A percentile compares a stretch with the other conserved stretches of the same genome.
Evolutionary conservation across 2,888 invertebrate genomes (phyloP).

Genomic region (Xylocampa areola): DNA sequence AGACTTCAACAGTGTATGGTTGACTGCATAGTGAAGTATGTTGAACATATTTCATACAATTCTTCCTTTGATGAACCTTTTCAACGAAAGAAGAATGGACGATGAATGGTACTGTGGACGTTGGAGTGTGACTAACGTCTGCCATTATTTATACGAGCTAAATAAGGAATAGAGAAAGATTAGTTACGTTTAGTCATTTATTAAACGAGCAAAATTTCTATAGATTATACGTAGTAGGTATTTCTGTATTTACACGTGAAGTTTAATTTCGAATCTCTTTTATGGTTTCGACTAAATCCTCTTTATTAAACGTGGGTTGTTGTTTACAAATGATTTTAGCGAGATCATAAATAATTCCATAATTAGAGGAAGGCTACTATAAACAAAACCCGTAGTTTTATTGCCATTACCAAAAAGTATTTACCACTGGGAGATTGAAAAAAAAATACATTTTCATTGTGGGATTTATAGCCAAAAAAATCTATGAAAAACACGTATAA

Average conservation of each 20-base stretch:
- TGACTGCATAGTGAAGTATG: too few relatives aligned
- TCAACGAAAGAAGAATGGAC: neutral
- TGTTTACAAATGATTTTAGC: neutral
- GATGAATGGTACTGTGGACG: neutral
- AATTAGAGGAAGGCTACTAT: neutral
- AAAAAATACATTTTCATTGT: conserved; percentile 29
- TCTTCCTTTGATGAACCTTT: too few relatives aligned
- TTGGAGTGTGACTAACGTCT: conserved; percentile 2
- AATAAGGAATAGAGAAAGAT: neutral
- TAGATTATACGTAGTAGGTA: too few relatives aligned
- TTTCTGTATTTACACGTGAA: too few relatives aligned
- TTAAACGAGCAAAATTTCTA: too few relatives aligned
- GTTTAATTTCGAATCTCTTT: too few relatives aligned
- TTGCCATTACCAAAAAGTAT: conserved; percentile 14
- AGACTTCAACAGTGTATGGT: too few relatives aligned
- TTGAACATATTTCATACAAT: too few relatives aligned
- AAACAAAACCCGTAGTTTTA: conserved; percentile 11
- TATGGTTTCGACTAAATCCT: too few relatives aligned
- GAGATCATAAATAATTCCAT: conserved; percentile 5
- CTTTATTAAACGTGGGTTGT: neutral
- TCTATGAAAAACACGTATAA: conserved; percentile 4
- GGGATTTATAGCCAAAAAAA: conserved; percentile 13
- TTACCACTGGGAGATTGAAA: conserved; percentile 20
- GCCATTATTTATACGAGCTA: neutral
- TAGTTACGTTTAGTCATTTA: neutral